Evolutionary conservation across 1,140 invertebrate genomes (phyloP).

Genomic region (Bombus waltoni): DNA sequence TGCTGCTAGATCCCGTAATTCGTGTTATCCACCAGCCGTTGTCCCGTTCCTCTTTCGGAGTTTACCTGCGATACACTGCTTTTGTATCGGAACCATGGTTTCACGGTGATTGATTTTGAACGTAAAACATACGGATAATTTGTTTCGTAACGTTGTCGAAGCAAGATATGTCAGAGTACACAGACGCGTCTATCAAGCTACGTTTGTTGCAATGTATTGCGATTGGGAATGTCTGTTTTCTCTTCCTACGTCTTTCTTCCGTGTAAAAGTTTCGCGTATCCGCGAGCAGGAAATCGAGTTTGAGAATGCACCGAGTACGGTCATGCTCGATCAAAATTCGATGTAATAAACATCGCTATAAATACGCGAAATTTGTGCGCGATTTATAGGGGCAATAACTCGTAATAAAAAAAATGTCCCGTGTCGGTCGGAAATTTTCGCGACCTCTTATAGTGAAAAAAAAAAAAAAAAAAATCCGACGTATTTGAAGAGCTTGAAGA

Average conservation of each 20-base stretch:
- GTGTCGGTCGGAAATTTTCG: neutral
- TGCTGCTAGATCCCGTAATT: neutral
- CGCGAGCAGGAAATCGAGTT: neutral
- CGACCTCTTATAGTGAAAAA: neutral
- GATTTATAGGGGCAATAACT: neutral
- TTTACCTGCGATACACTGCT: neutral
- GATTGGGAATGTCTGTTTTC: neutral
- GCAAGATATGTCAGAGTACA: neutral
- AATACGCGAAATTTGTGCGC: neutral
- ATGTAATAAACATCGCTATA: neutral
- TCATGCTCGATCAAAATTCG: neutral
- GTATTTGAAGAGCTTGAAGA: constrained; percentile 1
- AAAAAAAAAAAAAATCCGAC: neutral
- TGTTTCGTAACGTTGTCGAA: neutral
- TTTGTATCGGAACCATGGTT: neutral
- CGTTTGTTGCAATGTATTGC: neutral
- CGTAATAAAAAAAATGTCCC: neutral
- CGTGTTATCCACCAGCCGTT: neutral
- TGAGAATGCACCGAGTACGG: neutral
- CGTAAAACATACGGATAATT: neutral
- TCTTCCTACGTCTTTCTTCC: neutral
- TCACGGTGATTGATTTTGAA: neutral
- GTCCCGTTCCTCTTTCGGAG: neutral
- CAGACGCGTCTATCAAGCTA: too few relatives aligned
- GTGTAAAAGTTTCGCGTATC: neutral